Evolutionary conservation across 2,113 vertebrate species (phyloP).

Genomic region (Nettapus auritus): DNA sequence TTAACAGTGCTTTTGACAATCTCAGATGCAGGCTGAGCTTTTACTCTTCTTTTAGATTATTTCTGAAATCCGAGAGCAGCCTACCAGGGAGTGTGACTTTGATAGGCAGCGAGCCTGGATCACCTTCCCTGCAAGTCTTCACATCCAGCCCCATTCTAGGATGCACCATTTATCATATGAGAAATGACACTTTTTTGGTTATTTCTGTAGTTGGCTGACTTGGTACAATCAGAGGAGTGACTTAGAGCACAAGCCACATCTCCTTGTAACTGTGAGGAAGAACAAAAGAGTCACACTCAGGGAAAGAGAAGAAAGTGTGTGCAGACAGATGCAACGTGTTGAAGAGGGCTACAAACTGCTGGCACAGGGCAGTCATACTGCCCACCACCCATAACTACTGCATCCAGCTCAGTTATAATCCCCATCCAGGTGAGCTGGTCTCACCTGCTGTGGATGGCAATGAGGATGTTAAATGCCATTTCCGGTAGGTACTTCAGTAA

Average conservation of each 20-base stretch:
- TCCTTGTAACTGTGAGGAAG: neutral
- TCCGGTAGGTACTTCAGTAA: neutral
- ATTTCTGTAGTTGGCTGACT: neutral
- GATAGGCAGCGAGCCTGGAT: neutral
- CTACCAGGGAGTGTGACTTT: neutral
- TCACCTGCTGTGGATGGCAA: neutral
- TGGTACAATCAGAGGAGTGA: neutral
- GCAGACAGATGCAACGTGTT: neutral
- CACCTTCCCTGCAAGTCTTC: neutral
- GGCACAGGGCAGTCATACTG: neutral
- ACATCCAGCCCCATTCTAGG: neutral
- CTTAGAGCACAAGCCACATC: neutral
- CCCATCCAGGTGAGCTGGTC: neutral
- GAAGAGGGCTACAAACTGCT: neutral
- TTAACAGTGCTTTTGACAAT: neutral
- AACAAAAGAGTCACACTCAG: neutral
- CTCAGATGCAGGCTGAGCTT: neutral
- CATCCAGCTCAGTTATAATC: neutral
- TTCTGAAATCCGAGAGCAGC: neutral
- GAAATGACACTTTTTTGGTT: neutral
- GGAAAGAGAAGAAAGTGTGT: neutral
- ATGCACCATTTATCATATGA: neutral
- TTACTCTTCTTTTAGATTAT: neutral
- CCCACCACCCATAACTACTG: accelerated
- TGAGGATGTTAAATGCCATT: neutral